Percentiles rank a stretch among this genome's conserved stretches.
Evolutionary conservation across 2,888 invertebrate species (phyloP).

Genomic region (Drosophila paranaensis): DNA sequence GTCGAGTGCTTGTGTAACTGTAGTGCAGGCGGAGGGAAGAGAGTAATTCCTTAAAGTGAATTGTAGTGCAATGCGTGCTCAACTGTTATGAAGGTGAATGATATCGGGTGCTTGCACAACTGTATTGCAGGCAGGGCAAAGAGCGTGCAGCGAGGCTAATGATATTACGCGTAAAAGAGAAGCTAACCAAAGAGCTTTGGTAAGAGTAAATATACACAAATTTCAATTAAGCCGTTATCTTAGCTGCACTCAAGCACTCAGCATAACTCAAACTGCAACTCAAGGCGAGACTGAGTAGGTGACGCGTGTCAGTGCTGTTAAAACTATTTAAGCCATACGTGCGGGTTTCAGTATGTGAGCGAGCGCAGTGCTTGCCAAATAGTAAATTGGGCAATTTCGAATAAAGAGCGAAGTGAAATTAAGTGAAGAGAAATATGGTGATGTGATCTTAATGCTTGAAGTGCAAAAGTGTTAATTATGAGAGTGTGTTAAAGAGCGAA

Average conservation of each 20-base stretch:
- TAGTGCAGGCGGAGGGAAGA: background rate
- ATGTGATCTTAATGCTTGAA: background rate
- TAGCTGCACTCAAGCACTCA: background rate
- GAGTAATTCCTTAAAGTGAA: background rate
- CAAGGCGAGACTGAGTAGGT: too few relatives aligned
- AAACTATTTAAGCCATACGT: background rate
- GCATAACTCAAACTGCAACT: slow-evolving; percentile 1
- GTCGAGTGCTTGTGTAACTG: background rate
- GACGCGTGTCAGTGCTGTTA: slow-evolving; percentile 3
- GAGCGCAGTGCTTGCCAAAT: background rate
- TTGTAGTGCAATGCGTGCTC: background rate
- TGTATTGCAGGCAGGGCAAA: too few relatives aligned
- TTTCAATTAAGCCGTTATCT: slow-evolving; percentile 6
- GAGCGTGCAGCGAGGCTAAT: background rate
- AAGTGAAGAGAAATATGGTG: background rate
- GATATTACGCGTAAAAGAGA: background rate
- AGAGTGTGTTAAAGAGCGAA: too few relatives aligned
- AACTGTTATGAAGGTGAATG: background rate
- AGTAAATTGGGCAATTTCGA: background rate
- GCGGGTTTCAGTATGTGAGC: background rate
- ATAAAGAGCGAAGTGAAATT: background rate
- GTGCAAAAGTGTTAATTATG: too few relatives aligned
- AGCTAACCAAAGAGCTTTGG: too few relatives aligned
- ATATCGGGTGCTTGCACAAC: background rate
- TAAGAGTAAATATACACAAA: background rate